Percentiles rank a stretch among this genome's conserved stretches.
Conservation (phyloP, 2,888 invertebrate genomes). For the Miltochrista miniata region DNA sequence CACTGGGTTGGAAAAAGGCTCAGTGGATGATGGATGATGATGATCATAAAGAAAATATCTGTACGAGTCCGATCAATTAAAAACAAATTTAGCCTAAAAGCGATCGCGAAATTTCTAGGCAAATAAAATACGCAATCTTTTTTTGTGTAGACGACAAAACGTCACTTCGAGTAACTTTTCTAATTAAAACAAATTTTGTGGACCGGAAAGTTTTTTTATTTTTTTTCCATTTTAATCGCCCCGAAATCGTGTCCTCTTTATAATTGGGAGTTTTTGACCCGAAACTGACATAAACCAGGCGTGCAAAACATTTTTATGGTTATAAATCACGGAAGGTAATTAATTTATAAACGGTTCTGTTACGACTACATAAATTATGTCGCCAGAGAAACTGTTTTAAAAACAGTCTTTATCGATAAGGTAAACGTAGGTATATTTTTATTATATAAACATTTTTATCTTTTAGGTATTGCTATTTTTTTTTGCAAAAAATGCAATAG, state of each 20-base stretch:
- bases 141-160: constrained; percentile 9
- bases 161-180: constrained; percentile 28
- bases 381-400: background rate
- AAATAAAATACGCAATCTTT: background rate
- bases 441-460: too few species aligned
- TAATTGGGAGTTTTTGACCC: constrained; percentile 28
- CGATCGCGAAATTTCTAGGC: background rate
- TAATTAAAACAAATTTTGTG: constrained; percentile 33
- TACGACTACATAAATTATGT: background rate
- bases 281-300: constrained; percentile 23
- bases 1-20: too few species aligned
- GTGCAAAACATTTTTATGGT: constrained; percentile 13
- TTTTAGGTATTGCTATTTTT: too few species aligned
- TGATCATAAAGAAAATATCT: too few species aligned
- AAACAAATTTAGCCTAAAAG: background rate
- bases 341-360: background rate
- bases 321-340: background rate
- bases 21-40: too few species aligned
- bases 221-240: constrained; percentile 35
- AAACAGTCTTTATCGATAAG: too few species aligned
- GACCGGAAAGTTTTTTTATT: constrained; percentile 29
- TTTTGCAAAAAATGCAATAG: too few species aligned
- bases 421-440: too few species aligned
- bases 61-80: background rate
- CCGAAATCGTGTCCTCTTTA: constrained; percentile 15